Base-by-base conservation (phyloP, 2,888 invertebrate species). In the Zaprionus bogoriensis region DNA sequence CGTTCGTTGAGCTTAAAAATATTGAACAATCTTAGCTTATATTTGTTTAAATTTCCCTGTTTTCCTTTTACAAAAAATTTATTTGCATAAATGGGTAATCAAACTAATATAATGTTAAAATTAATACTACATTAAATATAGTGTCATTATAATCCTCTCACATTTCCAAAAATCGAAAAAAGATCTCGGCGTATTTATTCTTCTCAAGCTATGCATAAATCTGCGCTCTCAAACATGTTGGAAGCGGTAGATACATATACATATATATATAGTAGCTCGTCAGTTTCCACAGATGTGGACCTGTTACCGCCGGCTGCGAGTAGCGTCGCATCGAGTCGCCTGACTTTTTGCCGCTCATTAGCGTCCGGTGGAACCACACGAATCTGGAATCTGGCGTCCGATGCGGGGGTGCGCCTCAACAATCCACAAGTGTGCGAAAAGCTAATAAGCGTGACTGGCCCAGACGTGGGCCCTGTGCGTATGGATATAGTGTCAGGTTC, bases 381-480 rank as follows among this genome's bases (percentile, higher is more conserved):
- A 32, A 41, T 25, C 20, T 50, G 32, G 46, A 46, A 42, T 28
- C 32, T 32, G 5, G 4, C 27, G 20, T 7, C n/a, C 17, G 42
- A 6, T 47, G 30, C 12, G 51, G 22, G 36, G 59, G 30, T 41
- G 65, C 12, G n/a, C n/a, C n/a, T n/a, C n/a, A 12, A 46, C 47
- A 67, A 50, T 61, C 70, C 65, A 66, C 77, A 79, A 74, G 77
- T 79, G 74, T 70, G 80, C 59, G 28, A 66, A 64, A 54, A 64
- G 63, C 32, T 64, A 74, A 71, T 59, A 61, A 63, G 58, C 72
- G 61, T 63, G 55, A 55, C 70, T n/a, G 60, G 39, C 52, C 50
- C 45, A 48, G 51, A 60, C 59, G 54, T 55, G 12, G 36, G 22
- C 52, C 30, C 23, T 32, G 19, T 59, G 3, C 14, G 5, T 14